Conservation (phyloP, 2,888 invertebrate species). For the Caenorhabditis uteleia region DNA sequence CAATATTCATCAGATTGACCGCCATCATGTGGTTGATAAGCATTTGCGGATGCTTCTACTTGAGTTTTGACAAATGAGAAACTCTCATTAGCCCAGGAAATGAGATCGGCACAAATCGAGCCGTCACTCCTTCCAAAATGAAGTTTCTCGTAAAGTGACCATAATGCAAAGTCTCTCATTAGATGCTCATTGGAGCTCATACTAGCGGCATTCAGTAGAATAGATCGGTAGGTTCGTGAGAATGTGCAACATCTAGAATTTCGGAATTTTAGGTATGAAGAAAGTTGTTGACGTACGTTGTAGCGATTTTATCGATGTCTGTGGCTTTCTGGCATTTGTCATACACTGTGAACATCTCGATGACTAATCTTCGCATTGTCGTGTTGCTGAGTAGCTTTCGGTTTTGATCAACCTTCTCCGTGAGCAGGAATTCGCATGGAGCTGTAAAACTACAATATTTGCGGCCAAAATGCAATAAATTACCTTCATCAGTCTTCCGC, state of each 20-base stretch:
- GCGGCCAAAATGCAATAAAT: no score
- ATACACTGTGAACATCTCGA: constrained; percentile 47
- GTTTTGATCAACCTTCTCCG: constrained; percentile 24
- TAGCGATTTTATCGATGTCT: constrained; percentile 11
- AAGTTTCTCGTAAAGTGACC: constrained; percentile 46
- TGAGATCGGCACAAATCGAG: constrained; percentile 38
- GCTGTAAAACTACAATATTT: no score
- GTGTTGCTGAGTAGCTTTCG: constrained; percentile 14
- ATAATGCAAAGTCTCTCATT: constrained; percentile 38
- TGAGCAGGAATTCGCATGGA: constrained; percentile 13
- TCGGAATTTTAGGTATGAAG: neutral
- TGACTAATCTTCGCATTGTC: constrained; percentile 34
- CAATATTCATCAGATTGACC: constrained; percentile 19
- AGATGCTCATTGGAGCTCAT: constrained; percentile 17
- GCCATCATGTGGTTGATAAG: neutral
- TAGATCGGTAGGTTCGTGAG: constrained; percentile 41
- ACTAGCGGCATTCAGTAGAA: constrained; percentile 36
- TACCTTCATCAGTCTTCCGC: no score
- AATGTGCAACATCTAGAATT: constrained; percentile 14
- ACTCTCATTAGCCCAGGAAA: constrained; percentile 43
- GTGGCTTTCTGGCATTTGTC: constrained; percentile 23
- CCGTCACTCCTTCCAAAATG: constrained; percentile 40
- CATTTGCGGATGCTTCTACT: constrained; percentile 19
- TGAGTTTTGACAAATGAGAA: constrained; percentile 27
- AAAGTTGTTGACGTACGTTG: constrained; percentile 5